Percentiles rank a stretch among this genome's conserved stretches.
phyloP scores from a whole-genome alignment of 2,888 invertebrate species.

The Plagodis dolabraria region DNA sequence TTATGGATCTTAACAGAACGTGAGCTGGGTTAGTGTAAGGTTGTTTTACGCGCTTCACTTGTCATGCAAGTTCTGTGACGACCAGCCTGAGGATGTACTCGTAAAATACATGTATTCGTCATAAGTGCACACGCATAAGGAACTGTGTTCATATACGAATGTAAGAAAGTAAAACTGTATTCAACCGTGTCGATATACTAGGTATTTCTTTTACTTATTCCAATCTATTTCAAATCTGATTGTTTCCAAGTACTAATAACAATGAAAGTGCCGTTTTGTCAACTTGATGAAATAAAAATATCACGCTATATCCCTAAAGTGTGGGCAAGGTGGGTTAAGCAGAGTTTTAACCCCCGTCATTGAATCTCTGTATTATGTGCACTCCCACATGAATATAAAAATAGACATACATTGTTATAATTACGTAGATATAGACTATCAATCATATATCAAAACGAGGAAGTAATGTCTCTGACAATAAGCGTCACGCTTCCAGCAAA shows the following conservation, averaged over 20 bases:
- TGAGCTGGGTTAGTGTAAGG: constrained; percentile 60
- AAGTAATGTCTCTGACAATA: too few relatives aligned
- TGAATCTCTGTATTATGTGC: too few relatives aligned
- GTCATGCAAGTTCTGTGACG: constrained; percentile 44
- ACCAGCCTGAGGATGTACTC: constrained; percentile 49
- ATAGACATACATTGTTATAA: too few relatives aligned
- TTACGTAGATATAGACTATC: too few relatives aligned
- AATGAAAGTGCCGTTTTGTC: neutral
- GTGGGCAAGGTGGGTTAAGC: too few relatives aligned
- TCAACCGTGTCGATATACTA: constrained; percentile 45
- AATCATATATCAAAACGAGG: too few relatives aligned
- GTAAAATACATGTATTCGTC: constrained; percentile 44
- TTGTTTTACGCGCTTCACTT: constrained; percentile 41
- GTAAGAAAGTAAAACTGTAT: constrained; percentile 72
- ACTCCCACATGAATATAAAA: too few relatives aligned
- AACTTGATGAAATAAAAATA: too few relatives aligned
- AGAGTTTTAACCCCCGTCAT: too few relatives aligned
- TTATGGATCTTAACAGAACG: constrained; percentile 44
- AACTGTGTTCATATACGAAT: constrained; percentile 53
- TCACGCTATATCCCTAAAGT: too few relatives aligned
- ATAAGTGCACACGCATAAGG: constrained; percentile 48
- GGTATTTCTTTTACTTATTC: neutral
- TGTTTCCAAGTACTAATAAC: neutral
- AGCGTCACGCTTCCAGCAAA: too few relatives aligned
- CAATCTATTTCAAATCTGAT: neutral